Base-by-base conservation (phyloP, 2,797 vertebrate species). In the Liasis olivaceus region DNA sequence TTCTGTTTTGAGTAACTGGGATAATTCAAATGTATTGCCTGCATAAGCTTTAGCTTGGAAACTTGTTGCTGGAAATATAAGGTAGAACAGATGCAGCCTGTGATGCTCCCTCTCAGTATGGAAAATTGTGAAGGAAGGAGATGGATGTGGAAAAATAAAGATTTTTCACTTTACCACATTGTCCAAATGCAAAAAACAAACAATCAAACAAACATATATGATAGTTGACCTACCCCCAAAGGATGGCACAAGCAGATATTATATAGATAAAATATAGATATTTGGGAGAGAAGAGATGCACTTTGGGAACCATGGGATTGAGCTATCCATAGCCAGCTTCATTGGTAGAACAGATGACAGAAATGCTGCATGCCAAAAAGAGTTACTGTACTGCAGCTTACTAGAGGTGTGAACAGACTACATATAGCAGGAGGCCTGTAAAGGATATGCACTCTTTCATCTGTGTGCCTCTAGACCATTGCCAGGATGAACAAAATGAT, bases 221-320 rank as follows among this genome's bases (percentile, higher is more conserved):
- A 81, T 47, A 22, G 72, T 81, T 81, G 20, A 47, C 72, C 15
- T 20, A 81, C 47, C 20, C 9, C 42, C 20, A 24, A 47, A 81
- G 63, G 31, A 28, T 28, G 88, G 51, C 13, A 47, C 36, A 15
- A 85, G 62, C 63, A 58, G 22, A n/a, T 86, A 59, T 36, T 36
- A 36, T 36, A 36, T 36, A 36, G 36, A 36, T 36, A 36, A 36
- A 36, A 36, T 14, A 66, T 31, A 84, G 36, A 84, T 90, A 69
- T 69, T 59, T 85, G 81, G 81, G 47, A 72, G 88, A 86, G 54
- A 87, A 72, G 24, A 58, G 42, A 60, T 54, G 72, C 51, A 51
- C 81, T 92, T 92, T 86, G 88, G 81, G 91, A 89, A 85, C 84
- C 88, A 89, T 92, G 81, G 86, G 90, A 89, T 92, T 90, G 84